Base-by-base conservation (phyloP, 2,888 invertebrate species). In the Cheilosia soror region DNA sequence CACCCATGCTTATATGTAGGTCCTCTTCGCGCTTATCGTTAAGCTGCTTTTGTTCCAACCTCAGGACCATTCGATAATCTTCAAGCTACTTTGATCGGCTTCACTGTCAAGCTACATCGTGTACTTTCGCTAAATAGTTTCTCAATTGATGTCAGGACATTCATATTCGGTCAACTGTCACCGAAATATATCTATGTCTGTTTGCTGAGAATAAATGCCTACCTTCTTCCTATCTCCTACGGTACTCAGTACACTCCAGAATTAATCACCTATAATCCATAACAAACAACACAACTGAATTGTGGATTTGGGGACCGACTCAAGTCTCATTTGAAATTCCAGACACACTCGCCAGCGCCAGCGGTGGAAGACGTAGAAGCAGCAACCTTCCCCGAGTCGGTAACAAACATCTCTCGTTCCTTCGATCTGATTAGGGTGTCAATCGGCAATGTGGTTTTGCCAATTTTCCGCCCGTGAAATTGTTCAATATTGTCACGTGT, bases 401-500 rank as follows among this genome's bases (percentile, higher is more conserved):
- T 25, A 58, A 51, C 37, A 44, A 60, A 58, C 31, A 25, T 63
- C 57, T 75, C 53, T 42, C 58, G 62, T 55, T 62, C 47, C 29
- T 63, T 58, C 53, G 51, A 72, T 81, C 76, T 71, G 62, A 71
- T 81, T 71, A 65, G 71, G 62, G 62, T 85, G 84, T 76, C 69
- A 85, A 66, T 73, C 62, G 55, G 62, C 53, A 55, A 62, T 81
- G 76, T 51, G 66, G 81, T 77, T 81, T 77, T 77, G 72, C 47
- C 76, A 72, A 81, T 65, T 76, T 76, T 42, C 71, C 66, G 76
- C 76, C 76, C 85, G 62, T 77, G 62, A 77, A 81, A 85, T 85
- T 81, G 85, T 85, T 85, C 77, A 77, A 81, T 85, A 85, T 81
- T 72, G 80, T 85, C 85, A 81, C 85, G 85, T 77, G 85, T 76